phyloP scores from a whole-genome alignment of 2,797 vertebrate genomes.

The Gymnoscopelus braueri region DNA sequence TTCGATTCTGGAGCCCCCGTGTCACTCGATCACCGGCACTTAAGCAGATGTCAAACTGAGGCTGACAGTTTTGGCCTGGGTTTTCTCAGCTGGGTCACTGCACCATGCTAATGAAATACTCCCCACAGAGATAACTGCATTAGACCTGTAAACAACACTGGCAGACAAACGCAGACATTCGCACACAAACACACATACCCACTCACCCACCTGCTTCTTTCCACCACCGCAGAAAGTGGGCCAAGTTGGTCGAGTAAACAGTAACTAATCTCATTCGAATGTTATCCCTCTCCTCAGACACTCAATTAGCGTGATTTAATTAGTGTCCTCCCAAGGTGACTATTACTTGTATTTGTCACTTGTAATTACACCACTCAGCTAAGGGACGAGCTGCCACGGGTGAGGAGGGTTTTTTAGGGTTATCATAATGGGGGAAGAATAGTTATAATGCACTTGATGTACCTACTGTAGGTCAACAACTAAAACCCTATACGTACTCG shows the following conservation, averaged over 20 bases:
- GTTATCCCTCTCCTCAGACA: slow-evolving; percentile 53
- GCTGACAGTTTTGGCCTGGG: slow-evolving; percentile 8
- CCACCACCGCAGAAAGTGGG: slow-evolving; percentile 43
- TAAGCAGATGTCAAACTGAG: slow-evolving; percentile 23
- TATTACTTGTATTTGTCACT: slow-evolving; percentile 62
- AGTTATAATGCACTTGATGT: background rate
- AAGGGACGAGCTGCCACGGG: background rate
- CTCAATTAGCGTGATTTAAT: slow-evolving; percentile 72
- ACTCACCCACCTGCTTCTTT: slow-evolving; percentile 14
- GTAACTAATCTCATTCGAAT: slow-evolving; percentile 58
- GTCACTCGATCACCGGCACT: slow-evolving; percentile 19
- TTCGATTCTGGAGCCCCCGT: background rate
- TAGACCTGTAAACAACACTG: slow-evolving; percentile 21
- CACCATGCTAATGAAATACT: slow-evolving; percentile 40
- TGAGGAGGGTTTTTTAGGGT: slow-evolving; percentile 18
- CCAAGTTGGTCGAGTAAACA: slow-evolving; percentile 56
- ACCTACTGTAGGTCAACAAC: too few relatives aligned
- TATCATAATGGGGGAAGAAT: slow-evolving; percentile 3
- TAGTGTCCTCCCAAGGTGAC: slow-evolving; percentile 57
- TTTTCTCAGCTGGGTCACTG: slow-evolving; percentile 5
- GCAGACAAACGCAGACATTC: slow-evolving; percentile 28
- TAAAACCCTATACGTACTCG: too few relatives aligned
- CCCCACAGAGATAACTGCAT: slow-evolving; percentile 46
- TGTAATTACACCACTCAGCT: slow-evolving; percentile 44
- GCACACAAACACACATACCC: background rate